Evolutionary conservation across 2,888 invertebrate species (phyloP).

Genomic region (Endomychus coccineus): DNA sequence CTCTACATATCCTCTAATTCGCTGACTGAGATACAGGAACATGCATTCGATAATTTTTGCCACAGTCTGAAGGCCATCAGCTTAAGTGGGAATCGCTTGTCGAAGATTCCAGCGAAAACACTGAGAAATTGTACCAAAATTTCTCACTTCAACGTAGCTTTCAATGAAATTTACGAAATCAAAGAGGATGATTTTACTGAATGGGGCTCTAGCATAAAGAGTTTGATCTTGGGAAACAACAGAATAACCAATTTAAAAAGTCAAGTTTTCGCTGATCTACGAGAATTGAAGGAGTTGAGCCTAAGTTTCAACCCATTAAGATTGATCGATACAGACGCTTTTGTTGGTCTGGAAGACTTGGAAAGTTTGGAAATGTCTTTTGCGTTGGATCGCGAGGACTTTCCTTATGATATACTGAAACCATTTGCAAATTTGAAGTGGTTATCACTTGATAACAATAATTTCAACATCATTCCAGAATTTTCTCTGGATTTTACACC

Average conservation of each 20-base stretch:
- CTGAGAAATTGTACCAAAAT: slow-evolving; percentile 66
- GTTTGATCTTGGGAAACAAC: slow-evolving; percentile 76
- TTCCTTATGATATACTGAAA: slow-evolving; percentile 68
- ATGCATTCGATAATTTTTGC: slow-evolving; percentile 53
- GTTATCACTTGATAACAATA: slow-evolving; percentile 83
- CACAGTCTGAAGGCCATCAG: slow-evolving; percentile 68
- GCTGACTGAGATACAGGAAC: slow-evolving; percentile 54
- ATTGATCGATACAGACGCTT: slow-evolving; percentile 72
- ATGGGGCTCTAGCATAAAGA: slow-evolving; percentile 74
- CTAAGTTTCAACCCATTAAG: slow-evolving; percentile 86
- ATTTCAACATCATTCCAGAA: slow-evolving; percentile 64
- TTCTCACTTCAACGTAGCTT: slow-evolving; percentile 82
- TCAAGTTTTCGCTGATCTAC: slow-evolving; percentile 64
- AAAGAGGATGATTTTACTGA: slow-evolving; percentile 67
- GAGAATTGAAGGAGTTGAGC: slow-evolving; percentile 77
- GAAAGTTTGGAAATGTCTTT: slow-evolving; percentile 82
- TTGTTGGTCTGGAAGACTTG: slow-evolving; percentile 67
- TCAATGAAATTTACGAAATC: slow-evolving; percentile 75
- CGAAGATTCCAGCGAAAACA: slow-evolving; percentile 60
- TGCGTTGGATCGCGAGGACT: slow-evolving; percentile 70
- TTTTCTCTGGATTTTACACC: slow-evolving; percentile 64
- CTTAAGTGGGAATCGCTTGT: slow-evolving; percentile 73
- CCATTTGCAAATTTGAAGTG: slow-evolving; percentile 69
- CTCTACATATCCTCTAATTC: slow-evolving; percentile 78
- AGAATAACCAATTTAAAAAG: slow-evolving; percentile 66